Conservation (phyloP, 2,113 vertebrate genomes). For the Zosterops pallidus region DNA sequence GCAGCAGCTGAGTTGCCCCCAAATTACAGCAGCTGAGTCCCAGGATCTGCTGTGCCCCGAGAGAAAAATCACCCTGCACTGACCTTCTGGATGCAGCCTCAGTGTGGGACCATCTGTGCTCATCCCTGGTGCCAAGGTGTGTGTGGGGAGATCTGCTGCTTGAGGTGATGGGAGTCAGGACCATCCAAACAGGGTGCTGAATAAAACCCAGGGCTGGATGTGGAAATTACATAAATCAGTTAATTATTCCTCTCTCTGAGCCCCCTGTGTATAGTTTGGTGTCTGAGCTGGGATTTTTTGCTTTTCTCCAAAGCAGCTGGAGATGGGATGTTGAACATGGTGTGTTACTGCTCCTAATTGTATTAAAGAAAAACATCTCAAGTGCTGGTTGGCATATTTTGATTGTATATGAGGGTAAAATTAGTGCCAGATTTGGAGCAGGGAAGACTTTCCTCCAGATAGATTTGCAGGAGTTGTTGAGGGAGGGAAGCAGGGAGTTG, state of each 20-base stretch:
- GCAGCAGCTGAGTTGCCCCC: background rate
- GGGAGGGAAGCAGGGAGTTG: background rate
- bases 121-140: background rate
- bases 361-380: slow-evolving; percentile 59
- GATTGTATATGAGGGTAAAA: slow-evolving; percentile 42
- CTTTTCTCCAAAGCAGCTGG: slow-evolving; percentile 63
- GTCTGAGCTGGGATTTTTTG: slow-evolving; percentile 25
- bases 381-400: slow-evolving; percentile 45
- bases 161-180: background rate
- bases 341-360: slow-evolving; percentile 60
- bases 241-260: background rate
- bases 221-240: slow-evolving; percentile 7
- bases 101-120: background rate
- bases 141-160: background rate
- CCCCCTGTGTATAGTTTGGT: background rate
- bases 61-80: background rate
- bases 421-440: slow-evolving; percentile 37
- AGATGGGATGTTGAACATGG: slow-evolving; percentile 54
- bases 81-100: background rate
- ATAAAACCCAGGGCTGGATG: background rate
- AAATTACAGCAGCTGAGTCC: slow-evolving; percentile 12
- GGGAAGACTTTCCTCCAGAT: background rate
- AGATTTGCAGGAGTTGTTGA: background rate
- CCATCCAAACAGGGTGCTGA: background rate
- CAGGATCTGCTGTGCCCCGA: background rate